Base-by-base conservation (phyloP, 2,113 vertebrate genomes). In the Spea bombifrons region DNA sequence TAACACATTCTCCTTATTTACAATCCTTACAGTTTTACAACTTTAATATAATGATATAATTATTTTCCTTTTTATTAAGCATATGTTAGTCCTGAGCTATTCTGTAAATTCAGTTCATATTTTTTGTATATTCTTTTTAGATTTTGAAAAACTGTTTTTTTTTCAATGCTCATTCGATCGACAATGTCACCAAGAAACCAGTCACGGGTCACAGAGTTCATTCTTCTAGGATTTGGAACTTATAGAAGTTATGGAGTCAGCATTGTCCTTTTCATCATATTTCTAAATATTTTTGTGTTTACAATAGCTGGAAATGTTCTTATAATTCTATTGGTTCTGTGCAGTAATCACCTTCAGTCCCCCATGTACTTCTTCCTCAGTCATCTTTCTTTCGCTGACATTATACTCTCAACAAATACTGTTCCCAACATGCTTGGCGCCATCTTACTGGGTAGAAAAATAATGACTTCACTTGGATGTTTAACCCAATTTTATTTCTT, bases 341-440 rank as follows among this genome's bases (percentile, higher is more conserved):
- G 13, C 16, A 75, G 82, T 45, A 0, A 3, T 5, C 71, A 65
- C 8, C 82, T 86, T 3, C 78, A 84, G 45, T 83, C 70, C 0
- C 72, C 85, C 65, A 86, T 86, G 81, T 84, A 87, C 70, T 84
- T 82, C 47, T 82, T 86, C 12, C 83, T 85, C 13, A 61, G 78
- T 45, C 83, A 87, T 0, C 55, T 87, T 30, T 85, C 84, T 1
- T 9, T 85, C 10, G 76, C 84, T 79, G 86, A 85, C 8, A 43
- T 84, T 66, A 64, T 82, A 61, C 82, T 81, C 61, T 75, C 82
- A 50, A 84, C 70, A 5, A 76, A 83, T 64, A 84, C 73, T 43
- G 84, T 84, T 5, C 84, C 85, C n/a, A 85, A 82, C 57, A 79
- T 84, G 80, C 77, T 85, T 3, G 3, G 70, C 3, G 61, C 78